A percentile compares a stretch with the other conserved stretches of the same genome.
Conservation (phyloP, 2,113 vertebrate genomes). For the Apus apus region DNA sequence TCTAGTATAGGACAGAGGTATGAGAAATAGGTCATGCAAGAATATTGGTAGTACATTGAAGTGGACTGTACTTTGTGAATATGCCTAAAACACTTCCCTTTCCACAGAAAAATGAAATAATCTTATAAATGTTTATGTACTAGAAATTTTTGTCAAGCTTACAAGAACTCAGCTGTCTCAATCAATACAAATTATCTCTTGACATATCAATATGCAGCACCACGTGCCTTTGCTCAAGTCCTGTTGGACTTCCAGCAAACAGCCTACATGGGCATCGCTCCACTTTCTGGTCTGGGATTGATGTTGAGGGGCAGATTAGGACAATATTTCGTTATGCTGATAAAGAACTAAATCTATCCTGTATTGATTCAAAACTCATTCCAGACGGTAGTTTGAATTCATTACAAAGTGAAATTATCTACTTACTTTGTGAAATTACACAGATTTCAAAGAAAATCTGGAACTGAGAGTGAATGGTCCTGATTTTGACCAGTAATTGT, state of each 20-base stretch:
- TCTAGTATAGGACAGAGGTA: neutral
- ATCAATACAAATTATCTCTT: neutral
- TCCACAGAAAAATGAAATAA: neutral
- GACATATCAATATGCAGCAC: neutral
- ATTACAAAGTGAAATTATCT: neutral
- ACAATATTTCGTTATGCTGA: neutral
- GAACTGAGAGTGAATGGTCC: constrained; percentile 2
- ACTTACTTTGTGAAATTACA: neutral
- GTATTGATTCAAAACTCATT: neutral
- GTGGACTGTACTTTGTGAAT: neutral
- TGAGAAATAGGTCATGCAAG: neutral
- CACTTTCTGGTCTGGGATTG: neutral
- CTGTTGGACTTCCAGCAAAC: neutral
- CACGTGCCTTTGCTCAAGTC: neutral
- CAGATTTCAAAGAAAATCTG: neutral
- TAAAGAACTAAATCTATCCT: neutral
- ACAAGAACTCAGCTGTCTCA: neutral
- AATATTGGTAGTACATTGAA: neutral
- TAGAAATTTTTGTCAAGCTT: neutral
- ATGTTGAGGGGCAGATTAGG: neutral
- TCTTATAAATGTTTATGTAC: neutral
- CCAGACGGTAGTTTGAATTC: neutral
- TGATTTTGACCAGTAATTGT: constrained; percentile 47
- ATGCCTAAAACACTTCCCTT: neutral
- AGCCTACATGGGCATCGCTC: neutral